Base-by-base conservation (phyloP, 1,140 invertebrate genomes). In the Diorhabda elongata region DNA sequence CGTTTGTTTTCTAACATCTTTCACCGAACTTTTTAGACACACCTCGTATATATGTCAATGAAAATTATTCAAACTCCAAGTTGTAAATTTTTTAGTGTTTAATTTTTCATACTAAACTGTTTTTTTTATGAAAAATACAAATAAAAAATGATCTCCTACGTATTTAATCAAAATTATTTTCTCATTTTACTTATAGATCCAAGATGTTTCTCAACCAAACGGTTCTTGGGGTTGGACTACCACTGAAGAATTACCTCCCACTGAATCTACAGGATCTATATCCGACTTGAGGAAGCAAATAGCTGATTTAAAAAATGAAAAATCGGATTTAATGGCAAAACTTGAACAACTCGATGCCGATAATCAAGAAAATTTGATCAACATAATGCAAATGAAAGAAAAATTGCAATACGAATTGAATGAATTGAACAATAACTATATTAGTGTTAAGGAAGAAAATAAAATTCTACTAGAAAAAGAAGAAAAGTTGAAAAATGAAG, bases 331-430 rank as follows among this genome's bases (percentile, higher is more conserved):
- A 1, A 56, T 72, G 0, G 62, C 58, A 11, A 77, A 73, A 70
- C 64, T 81, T 44, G 78, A 81, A 11, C 76, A 80, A 66, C 67
- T 81, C 2, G 80, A 81, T 70, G 11, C 58, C 9, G 78, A 81
- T 66, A 75, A 77, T 64, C 78, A 81, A 67, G 69, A 74, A 61
- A 81, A 77, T 47, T 75, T 75, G 4, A 73, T 75, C 42, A 75
- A 79, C 69, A 62, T 81, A 41, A 70, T 81, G 6, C 69, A 58
- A 26, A 75, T 80, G 62, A 77, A 75, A 64, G 85, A 86, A 73
- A 76, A 82, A 8, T 75, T 89, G 2, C 84, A 84, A 75, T 74
- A 81, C 26, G 86, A 89, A 73, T 84, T 87, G 58, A 81, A 85
- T 64, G 80, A 81, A 44, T 74, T 88, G 11, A 84, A 84, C 73